phyloP scores from a whole-genome alignment of 1,140 invertebrate species.

The Dreissena polymorpha region DNA sequence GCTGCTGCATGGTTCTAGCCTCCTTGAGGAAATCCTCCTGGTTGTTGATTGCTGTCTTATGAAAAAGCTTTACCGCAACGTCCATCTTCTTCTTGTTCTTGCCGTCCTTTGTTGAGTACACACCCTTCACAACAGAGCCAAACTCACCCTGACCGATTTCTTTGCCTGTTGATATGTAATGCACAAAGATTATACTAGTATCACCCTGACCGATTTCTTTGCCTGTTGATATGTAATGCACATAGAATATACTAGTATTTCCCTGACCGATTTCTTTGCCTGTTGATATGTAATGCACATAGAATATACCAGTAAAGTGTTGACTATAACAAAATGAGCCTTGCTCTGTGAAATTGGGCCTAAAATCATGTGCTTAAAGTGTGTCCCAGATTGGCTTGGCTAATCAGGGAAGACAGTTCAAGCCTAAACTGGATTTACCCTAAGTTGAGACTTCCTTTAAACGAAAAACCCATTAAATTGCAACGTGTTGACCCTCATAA shows the following conservation, averaged over 20 bases:
- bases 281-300: too few species aligned
- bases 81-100: slow-evolving; percentile 77
- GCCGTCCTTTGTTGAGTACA: slow-evolving; percentile 78
- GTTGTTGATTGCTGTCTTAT: slow-evolving; percentile 77
- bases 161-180: slow-evolving; percentile 72
- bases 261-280: too few species aligned
- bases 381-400: neutral
- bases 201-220: slow-evolving; percentile 88
- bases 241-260: too few species aligned
- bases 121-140: slow-evolving; percentile 91
- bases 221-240: slow-evolving; percentile 71
- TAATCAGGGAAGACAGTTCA: too few species aligned
- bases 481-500: neutral
- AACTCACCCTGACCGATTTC: slow-evolving; percentile 94
- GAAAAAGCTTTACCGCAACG: slow-evolving; percentile 92
- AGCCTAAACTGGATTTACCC: too few species aligned
- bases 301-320: too few species aligned
- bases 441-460: too few species aligned
- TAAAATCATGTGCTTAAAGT: too few species aligned
- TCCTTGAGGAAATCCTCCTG: slow-evolving; percentile 83
- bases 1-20: slow-evolving; percentile 93
- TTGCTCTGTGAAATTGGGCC: too few species aligned
- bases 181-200: too few species aligned
- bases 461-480: too few species aligned
- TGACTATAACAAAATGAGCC: too few species aligned